Evolutionary conservation across 2,113 vertebrate species (phyloP), one percentile per base, ranked within the genome.

Genomic region (Alligator sinensis): DNA sequence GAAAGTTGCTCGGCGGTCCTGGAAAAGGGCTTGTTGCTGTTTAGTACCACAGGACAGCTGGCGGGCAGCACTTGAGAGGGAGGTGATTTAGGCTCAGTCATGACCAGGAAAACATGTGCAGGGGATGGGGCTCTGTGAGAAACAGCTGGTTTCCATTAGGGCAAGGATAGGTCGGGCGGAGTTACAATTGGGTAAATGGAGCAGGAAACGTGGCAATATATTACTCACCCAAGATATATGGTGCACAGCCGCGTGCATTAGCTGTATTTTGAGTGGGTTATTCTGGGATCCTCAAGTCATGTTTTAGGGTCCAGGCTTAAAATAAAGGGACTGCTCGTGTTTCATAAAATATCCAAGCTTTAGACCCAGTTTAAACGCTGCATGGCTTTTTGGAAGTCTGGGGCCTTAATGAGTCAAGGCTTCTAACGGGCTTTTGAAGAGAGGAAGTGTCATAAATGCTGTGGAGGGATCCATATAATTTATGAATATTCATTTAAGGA

Each of bases 81-180:
- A 96, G 96, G 88, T 96, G 95, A 96, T 97, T 97, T 96, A 96
- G 93, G 80, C 90, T 96, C 88, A 93, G 80, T 88, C 82, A 74
- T 97, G 96, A 96, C 90, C 92, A 91, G 86, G 95, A 96, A 95
- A 95, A 95, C 92, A 86, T 95, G 92, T 96, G 94, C 28, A 63
- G 92, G 92, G 94, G 90, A 94, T 13, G 1, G 79, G 90, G 86
- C 92, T 68, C 81, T 77, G 94, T 85, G 94, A 93, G 89, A 92
- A 95, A 91, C 96, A 96, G 93, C 94, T 90, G 96, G 90, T 97
- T 96, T 87, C 94, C 93, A 97, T 97, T 97, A 97, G 96, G 89
- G 90, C 88, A 93, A 96, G 97, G 94, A 91, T 86, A 91, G 97
- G 94, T 96, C 96, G 95, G 96, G 92, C 93, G 93, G 95, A 95